Evolutionary conservation across 2,113 vertebrate species (phyloP).

Genomic region (Pyrgilauda ruficollis): DNA sequence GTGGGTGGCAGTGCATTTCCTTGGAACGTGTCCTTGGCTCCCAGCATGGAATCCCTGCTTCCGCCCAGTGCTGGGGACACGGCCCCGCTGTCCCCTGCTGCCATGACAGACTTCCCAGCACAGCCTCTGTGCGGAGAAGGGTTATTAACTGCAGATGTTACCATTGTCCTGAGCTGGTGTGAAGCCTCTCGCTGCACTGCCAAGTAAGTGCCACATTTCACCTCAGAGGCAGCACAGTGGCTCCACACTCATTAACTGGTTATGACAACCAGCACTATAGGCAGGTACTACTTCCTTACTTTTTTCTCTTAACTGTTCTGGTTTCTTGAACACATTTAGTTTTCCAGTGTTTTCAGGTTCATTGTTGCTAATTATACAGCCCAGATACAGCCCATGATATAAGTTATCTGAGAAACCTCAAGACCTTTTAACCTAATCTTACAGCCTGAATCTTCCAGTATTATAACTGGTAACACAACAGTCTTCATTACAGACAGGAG

Average conservation of each 20-base stretch:
- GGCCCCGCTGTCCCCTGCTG: background rate
- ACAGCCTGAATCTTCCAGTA: background rate
- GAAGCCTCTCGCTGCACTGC: background rate
- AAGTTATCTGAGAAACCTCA: background rate
- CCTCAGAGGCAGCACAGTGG: background rate
- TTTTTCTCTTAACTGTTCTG: background rate
- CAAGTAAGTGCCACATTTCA: background rate
- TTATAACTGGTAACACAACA: background rate
- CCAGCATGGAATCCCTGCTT: background rate
- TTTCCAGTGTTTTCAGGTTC: background rate
- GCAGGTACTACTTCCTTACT: background rate
- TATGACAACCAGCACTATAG: background rate
- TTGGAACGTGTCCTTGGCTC: fast-evolving
- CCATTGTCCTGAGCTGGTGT: background rate
- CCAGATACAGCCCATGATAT: background rate
- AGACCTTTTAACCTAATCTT: background rate
- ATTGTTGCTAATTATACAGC: background rate
- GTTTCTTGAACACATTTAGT: background rate
- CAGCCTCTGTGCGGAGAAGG: background rate
- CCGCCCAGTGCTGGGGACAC: fast-evolving
- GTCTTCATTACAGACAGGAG: background rate
- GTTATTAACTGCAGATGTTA: background rate
- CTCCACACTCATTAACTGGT: background rate
- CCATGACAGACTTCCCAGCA: background rate
- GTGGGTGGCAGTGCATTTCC: background rate